Evolutionary conservation across 2,113 vertebrate genomes (phyloP).

Genomic region (Dromiciops gliroides): DNA sequence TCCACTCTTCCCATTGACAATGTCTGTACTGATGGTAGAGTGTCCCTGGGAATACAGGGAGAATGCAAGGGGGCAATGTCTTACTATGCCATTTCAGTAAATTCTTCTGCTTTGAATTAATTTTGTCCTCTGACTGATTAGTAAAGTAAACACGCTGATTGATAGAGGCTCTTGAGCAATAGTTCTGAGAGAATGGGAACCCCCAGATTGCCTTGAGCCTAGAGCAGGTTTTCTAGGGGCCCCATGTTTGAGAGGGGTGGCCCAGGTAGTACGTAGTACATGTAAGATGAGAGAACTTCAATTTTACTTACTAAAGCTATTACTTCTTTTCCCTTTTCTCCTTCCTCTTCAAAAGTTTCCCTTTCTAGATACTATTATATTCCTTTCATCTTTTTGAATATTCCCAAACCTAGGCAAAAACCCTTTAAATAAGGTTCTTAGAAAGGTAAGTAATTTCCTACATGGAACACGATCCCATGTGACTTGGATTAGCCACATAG

Average conservation of each 20-base stretch:
- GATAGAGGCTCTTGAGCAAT: neutral
- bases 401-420: neutral
- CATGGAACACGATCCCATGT: neutral
- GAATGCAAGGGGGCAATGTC: neutral
- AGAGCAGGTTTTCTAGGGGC: neutral
- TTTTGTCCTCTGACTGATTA: neutral
- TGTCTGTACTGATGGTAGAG: neutral
- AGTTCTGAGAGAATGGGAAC: neutral
- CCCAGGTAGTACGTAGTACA: neutral
- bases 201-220: neutral
- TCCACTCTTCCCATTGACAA: neutral
- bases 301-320: neutral
- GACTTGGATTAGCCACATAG: neutral
- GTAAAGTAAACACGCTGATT: neutral
- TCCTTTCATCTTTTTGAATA: neutral
- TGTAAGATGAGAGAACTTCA: neutral
- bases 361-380: conserved; percentile 7
- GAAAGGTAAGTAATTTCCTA: neutral
- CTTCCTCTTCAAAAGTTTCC: neutral
- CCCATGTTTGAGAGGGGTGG: neutral
- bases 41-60: neutral
- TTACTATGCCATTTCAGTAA: neutral
- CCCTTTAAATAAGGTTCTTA: neutral
- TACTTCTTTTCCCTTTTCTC: neutral
- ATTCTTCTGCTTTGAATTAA: neutral